Evolutionary conservation across 2,113 vertebrate species (phyloP).

Genomic region (Antechinus flavipes): DNA sequence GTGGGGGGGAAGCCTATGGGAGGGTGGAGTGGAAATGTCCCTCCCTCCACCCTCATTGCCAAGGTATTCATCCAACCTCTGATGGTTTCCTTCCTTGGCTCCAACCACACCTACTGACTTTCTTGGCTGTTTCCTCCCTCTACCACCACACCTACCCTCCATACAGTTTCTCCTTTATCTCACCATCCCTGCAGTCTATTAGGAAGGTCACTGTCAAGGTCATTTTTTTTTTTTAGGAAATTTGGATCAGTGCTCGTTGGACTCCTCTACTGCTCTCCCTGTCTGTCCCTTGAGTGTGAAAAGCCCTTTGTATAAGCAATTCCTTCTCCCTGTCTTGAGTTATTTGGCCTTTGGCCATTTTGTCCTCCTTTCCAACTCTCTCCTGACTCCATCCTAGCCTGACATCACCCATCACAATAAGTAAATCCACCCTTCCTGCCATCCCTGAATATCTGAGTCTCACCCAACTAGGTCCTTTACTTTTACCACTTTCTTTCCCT

Average conservation of each 20-base stretch:
- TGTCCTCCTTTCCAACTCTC: not conserved
- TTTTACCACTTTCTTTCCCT: not conserved
- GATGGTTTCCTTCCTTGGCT: conserved; percentile 28
- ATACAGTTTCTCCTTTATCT: conserved; percentile 7
- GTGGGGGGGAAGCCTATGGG: not conserved
- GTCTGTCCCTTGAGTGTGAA: not conserved
- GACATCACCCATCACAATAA: not conserved
- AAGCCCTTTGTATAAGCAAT: not conserved
- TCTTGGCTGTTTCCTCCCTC: conserved; percentile 40
- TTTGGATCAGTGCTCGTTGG: not conserved
- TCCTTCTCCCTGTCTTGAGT: not conserved
- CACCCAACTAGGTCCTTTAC: not conserved
- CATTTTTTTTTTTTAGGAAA: not conserved
- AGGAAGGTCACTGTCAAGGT: not conserved
- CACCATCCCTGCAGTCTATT: not conserved
- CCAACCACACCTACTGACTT: not conserved
- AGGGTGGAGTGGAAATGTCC: not conserved
- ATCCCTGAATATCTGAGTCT: not conserved
- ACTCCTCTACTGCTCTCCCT: not conserved
- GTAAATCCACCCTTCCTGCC: not conserved
- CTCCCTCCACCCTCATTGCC: not conserved
- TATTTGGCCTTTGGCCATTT: not conserved
- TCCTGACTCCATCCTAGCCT: not conserved
- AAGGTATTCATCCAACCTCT: conserved; percentile 12
- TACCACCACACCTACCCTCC: conserved; percentile 18